Evolutionary conservation across 2,113 vertebrate genomes (phyloP).

Genomic region (Tinamus guttatus): DNA sequence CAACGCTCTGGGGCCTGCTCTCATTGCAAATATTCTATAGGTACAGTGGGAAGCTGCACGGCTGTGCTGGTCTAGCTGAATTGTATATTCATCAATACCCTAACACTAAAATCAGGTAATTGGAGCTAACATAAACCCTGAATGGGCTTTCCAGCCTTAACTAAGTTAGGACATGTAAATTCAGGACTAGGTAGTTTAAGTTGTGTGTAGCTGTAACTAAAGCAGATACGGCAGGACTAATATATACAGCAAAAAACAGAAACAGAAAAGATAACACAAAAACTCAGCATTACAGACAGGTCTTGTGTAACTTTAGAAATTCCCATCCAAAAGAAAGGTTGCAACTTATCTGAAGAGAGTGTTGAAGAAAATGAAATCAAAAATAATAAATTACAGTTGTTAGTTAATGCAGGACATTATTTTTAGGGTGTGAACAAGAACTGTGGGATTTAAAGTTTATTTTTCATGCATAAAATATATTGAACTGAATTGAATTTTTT

Average conservation of each 20-base stretch:
- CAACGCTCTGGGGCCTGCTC: background rate
- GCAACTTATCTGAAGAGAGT: background rate
- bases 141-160: background rate
- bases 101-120: background rate
- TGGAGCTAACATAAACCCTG: background rate
- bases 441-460: background rate
- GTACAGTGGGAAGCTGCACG: background rate
- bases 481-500: background rate
- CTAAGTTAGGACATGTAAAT: fast-evolving
- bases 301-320: background rate
- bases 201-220: background rate
- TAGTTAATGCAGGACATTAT: background rate
- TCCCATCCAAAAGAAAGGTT: background rate
- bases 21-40: background rate
- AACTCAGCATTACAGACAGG: background rate
- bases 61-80: background rate
- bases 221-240: background rate
- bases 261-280: too few species aligned
- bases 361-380: background rate
- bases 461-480: background rate
- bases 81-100: background rate
- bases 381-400: background rate
- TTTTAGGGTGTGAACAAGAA: background rate
- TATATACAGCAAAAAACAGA: background rate
- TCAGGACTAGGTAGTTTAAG: background rate